Conservation (phyloP, 2,113 vertebrate genomes). For the Psephotus haematonotus region DNA sequence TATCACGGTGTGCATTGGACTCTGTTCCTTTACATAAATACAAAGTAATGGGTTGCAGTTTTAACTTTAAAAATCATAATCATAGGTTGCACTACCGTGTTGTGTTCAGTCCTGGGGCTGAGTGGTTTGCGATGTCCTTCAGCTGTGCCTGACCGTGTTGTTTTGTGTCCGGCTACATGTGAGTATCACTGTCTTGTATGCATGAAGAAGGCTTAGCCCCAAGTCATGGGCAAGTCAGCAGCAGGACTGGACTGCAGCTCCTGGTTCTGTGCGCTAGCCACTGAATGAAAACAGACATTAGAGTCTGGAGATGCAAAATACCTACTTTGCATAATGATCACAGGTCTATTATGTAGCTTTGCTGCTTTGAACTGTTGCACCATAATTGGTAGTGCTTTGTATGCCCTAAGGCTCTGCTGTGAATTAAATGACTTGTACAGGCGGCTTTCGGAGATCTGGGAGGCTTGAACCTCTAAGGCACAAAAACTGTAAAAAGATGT, state of each 20-base stretch:
- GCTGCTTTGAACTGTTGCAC: neutral
- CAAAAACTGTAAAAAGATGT: neutral
- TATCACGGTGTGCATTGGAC: neutral
- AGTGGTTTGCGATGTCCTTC: neutral
- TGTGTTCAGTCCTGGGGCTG: neutral
- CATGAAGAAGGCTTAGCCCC: neutral
- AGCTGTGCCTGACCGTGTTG: fast-evolving
- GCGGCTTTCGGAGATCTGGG: neutral
- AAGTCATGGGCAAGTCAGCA: fast-evolving
- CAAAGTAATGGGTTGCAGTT: neutral
- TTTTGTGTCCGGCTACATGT: neutral
- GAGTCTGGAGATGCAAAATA: neutral
- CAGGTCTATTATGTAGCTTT: neutral
- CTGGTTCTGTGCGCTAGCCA: neutral
- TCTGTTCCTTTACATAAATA: neutral
- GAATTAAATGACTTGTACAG: neutral
- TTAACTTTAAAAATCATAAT: neutral
- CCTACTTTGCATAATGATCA: neutral
- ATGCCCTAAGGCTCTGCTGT: neutral
- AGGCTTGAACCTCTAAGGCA: neutral
- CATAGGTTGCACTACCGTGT: neutral
- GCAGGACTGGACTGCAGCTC: neutral
- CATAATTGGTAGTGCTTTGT: neutral
- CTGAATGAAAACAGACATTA: neutral
- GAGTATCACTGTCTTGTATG: neutral